A percentile compares a stretch with the other conserved stretches of the same genome.
phyloP scores from a whole-genome alignment of 1,140 invertebrate genomes.

The Wiebesia pumilae region DNA sequence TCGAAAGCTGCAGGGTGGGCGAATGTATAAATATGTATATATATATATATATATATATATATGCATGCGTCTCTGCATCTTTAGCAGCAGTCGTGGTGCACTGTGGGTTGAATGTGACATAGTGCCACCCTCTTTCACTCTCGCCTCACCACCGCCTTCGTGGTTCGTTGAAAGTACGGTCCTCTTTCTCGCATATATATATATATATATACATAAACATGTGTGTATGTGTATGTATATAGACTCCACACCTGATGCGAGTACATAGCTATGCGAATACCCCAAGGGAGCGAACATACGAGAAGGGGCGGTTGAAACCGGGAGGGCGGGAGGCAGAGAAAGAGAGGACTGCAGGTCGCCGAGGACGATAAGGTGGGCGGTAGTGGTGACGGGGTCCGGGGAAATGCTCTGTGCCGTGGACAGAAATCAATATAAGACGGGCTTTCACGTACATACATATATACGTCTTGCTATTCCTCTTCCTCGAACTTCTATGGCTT shows the following conservation, averaged over 20 bases:
- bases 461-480: not conserved
- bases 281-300: slow-evolving; percentile 52
- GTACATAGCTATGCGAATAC: slow-evolving; percentile 40
- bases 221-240: not conserved
- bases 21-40: not conserved
- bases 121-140: slow-evolving; percentile 70
- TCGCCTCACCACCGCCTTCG: slow-evolving; percentile 53
- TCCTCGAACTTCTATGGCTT: slow-evolving; percentile 6
- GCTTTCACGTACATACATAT: slow-evolving; percentile 65
- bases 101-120: slow-evolving; percentile 74
- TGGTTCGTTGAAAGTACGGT: slow-evolving; percentile 66
- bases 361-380: slow-evolving; percentile 50
- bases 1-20: slow-evolving; percentile 65
- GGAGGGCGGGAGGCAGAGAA: not conserved
- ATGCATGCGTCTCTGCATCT: slow-evolving; percentile 49
- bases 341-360: slow-evolving; percentile 43
- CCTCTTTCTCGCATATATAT: slow-evolving; percentile 34
- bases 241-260: slow-evolving; percentile 64
- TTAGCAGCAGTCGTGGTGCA: slow-evolving; percentile 55
- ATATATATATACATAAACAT: not conserved
- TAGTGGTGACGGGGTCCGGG: slow-evolving; percentile 53
- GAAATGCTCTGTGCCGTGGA: slow-evolving; percentile 67
- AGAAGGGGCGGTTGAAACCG: not conserved
- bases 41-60: slow-evolving; percentile 24
- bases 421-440: slow-evolving; percentile 76